Evolutionary conservation across 2,113 vertebrate genomes (phyloP).

Genomic region (Choloepus hoffmanni): DNA sequence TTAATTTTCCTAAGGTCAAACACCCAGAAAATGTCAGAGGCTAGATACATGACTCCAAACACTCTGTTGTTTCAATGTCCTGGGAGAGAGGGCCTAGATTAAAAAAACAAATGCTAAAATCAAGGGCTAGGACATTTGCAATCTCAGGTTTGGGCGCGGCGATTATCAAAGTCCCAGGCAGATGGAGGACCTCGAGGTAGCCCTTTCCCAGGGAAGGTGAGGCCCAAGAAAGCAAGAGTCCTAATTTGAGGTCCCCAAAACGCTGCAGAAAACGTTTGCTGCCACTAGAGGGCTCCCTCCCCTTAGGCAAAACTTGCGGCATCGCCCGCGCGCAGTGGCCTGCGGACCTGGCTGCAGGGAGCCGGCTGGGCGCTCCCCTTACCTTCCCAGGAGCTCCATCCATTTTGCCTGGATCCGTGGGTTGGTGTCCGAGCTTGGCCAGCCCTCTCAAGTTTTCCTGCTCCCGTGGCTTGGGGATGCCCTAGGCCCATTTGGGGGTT

Average conservation of each 20-base stretch:
- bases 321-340: fast-evolving
- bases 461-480: neutral
- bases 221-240: neutral
- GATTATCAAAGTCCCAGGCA: neutral
- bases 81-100: constrained; percentile 3
- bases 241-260: neutral
- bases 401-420: neutral
- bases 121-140: neutral
- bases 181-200: neutral
- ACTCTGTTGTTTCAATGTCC: neutral
- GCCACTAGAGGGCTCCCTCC: constrained; percentile 68
- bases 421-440: neutral
- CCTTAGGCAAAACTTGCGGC: constrained; percentile 17
- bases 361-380: neutral
- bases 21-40: neutral
- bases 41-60: neutral
- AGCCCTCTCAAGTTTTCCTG: neutral
- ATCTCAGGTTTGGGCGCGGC: neutral
- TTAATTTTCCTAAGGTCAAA: neutral
- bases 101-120: neutral
- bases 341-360: fast-evolving
- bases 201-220: neutral
- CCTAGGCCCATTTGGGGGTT: neutral
- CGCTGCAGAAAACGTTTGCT: neutral
- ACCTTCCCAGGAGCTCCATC: neutral